A percentile compares a stretch with the other conserved stretches of the same genome.
These are phyloP conservation scores for Ammospiza caudacuta DNA, from an alignment of 2,113 vertebrate species.

Conservation along the genomic window DNA sequence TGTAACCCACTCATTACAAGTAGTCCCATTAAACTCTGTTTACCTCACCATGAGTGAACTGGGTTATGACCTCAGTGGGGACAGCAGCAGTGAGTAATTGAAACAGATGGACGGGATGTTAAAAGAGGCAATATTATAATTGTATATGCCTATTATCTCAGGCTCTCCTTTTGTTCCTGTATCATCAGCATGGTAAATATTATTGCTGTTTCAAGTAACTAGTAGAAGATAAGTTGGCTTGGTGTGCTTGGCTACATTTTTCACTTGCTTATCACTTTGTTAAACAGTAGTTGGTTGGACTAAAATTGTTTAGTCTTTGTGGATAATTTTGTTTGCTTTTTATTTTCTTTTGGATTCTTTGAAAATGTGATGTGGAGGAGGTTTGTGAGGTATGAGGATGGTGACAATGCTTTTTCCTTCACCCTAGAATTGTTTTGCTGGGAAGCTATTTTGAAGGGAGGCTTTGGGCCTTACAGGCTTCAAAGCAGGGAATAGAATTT, in stretches of 20 bases:
- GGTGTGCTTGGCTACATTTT: background rate
- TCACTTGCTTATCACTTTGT: background rate
- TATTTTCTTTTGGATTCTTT: background rate
- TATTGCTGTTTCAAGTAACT: background rate
- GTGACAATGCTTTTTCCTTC: background rate
- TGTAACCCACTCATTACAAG: background rate
- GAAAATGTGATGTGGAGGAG: background rate
- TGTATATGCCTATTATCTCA: background rate
- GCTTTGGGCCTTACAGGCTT: background rate
- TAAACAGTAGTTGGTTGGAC: background rate
- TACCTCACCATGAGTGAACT: conserved; percentile 23
- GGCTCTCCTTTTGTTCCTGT: background rate
- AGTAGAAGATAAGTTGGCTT: background rate
- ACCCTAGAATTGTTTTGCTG: background rate
- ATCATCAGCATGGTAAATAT: background rate
- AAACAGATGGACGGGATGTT: conserved; percentile 1
- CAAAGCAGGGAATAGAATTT: background rate
- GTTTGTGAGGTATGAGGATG: background rate
- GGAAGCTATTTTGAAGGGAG: background rate
- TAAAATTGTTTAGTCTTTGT: background rate
- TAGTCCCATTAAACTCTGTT: conserved; percentile 17
- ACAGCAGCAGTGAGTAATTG: conserved; percentile 11
- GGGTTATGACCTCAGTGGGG: background rate
- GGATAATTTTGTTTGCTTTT: background rate
- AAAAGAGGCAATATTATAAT: background rate